Base-by-base conservation (phyloP, 37 sponge, comb jelly and placozoan genomes). In the Theonella swinhoei region DNA sequence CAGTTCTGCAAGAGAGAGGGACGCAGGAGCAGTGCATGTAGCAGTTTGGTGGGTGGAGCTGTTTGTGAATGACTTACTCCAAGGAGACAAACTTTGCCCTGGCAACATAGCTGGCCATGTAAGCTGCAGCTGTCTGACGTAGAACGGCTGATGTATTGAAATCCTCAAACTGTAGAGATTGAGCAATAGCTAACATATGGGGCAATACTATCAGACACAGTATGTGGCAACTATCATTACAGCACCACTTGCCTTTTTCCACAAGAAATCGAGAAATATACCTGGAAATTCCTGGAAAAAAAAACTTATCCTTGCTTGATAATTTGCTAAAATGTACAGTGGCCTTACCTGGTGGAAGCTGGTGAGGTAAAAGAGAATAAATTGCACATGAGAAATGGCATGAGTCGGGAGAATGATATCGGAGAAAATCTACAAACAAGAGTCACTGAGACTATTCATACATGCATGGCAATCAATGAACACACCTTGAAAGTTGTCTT, bases 41-140 rank as follows among this genome's bases (percentile, higher is more conserved):
- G 74, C 42, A 28, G 1, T 9, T 23, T 0, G 34, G 39, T 32
- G n/a, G 61, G 28, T 20, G 40, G 43, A 25, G 29, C 1, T 31
- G 8, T 36, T 36, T 22, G 62, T 64, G 2, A 26, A 47, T 47
- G 31, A 32, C 66, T 78, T 23, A 89, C 90, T 74, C 72, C 20
- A 82, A 19, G 39, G 94, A 64, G 63, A 96, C 75, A 73, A 90
- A 96, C 85, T 90, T 87, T 39, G 94, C 85, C 39, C 96, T 83
- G 39, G 93, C 88, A 25, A 96, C 79, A 76, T 79, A 96, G 80
- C 91, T 96, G 29, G 93, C 91, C 64, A 96, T 83, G 80, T 96
- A 96, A 42, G 75, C 77, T 11, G 85, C 90, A 17, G 80, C 19
- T 0, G 91, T 64, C 43, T 89, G 85, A 42, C 96, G 54, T 42